phyloP scores from a whole-genome alignment of 2,888 invertebrate genomes.

The Cheilosia grossa region DNA sequence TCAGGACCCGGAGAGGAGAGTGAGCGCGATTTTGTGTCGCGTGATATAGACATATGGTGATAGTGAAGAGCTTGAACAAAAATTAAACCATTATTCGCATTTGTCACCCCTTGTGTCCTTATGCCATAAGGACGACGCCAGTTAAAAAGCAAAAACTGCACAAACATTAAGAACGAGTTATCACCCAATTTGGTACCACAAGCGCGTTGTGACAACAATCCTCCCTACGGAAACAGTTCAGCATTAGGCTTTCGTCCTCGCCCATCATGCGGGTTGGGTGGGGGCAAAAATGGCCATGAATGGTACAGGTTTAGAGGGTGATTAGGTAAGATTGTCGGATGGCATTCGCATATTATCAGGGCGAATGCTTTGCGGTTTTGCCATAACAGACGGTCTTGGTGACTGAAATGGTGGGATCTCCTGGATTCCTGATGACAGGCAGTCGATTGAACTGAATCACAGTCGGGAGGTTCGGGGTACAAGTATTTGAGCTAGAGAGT shows the following conservation, averaged over 20 bases:
- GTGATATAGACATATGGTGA: conserved; percentile 64
- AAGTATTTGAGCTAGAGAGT: neutral
- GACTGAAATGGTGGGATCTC: conserved; percentile 1
- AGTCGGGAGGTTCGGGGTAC: neutral
- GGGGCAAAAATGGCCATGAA: conserved; percentile 6
- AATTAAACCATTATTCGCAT: conserved; percentile 75
- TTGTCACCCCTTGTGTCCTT: conserved; percentile 73
- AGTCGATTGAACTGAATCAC: neutral
- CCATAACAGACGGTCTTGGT: conserved; percentile 25
- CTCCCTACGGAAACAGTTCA: conserved; percentile 19
- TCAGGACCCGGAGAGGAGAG: conserved; percentile 38
- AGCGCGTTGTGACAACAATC: conserved; percentile 64
- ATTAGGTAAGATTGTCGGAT: conserved; percentile 47
- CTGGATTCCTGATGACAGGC: neutral
- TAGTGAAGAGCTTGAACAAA: conserved; percentile 41
- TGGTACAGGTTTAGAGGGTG: conserved; percentile 36
- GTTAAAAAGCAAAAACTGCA: conserved; percentile 66
- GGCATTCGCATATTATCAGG: conserved; percentile 55
- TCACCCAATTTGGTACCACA: conserved; percentile 73
- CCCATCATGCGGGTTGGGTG: neutral
- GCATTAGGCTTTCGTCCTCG: conserved; percentile 19
- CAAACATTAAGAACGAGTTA: conserved; percentile 72
- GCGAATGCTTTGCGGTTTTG: conserved; percentile 13
- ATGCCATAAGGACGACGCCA: conserved; percentile 12
- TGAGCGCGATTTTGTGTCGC: conserved; percentile 44